Conservation (phyloP, 2,113 vertebrate genomes). For the Apodemus speciosus region DNA sequence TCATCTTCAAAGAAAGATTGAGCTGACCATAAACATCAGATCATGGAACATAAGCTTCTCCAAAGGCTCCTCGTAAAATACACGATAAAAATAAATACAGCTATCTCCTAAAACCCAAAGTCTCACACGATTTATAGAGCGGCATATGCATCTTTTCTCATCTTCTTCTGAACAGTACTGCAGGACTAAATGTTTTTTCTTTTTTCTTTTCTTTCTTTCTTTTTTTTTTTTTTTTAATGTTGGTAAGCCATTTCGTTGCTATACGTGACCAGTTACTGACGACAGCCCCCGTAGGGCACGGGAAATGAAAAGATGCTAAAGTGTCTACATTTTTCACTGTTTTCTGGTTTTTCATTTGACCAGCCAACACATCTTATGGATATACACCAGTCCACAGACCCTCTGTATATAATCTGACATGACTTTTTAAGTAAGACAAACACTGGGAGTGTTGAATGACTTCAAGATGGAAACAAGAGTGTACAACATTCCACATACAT, state of each 20-base stretch:
- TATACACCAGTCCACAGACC: background rate
- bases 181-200: slow-evolving; percentile 19
- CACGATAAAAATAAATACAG: slow-evolving; percentile 75
- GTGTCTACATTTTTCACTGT: slow-evolving; percentile 34
- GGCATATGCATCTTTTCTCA: slow-evolving; percentile 57
- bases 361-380: background rate
- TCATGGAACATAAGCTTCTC: slow-evolving; percentile 75
- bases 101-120: slow-evolving; percentile 69
- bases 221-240: slow-evolving; percentile 48
- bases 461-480: slow-evolving; percentile 24
- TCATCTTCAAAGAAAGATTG: slow-evolving; percentile 84
- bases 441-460: background rate
- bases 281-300: background rate
- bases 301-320: slow-evolving; percentile 23
- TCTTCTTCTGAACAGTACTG: slow-evolving; percentile 23
- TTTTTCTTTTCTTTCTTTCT: background rate
- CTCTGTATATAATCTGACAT: background rate
- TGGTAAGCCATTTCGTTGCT: slow-evolving; percentile 56
- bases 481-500: background rate
- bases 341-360: slow-evolving; percentile 27
- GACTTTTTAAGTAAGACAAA: background rate
- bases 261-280: slow-evolving; percentile 16
- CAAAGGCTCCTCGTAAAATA: slow-evolving; percentile 77
- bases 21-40: slow-evolving; percentile 76
- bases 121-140: slow-evolving; percentile 68